Conservation (phyloP, 2,113 vertebrate species). For the Narcine bancroftii region DNA sequence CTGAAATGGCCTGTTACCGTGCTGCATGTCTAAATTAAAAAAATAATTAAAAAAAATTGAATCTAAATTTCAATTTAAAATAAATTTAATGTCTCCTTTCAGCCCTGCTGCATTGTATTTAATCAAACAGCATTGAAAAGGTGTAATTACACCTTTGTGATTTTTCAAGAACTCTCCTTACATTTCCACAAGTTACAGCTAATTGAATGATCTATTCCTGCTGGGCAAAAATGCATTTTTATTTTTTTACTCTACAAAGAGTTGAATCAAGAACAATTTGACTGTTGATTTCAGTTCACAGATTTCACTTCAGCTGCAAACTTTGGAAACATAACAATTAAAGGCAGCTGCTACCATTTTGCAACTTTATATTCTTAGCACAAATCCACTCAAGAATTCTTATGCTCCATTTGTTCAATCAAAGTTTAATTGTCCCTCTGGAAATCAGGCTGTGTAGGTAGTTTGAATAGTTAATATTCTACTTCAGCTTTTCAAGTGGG, state of each 20-base stretch:
- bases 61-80: no score
- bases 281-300: not conserved
- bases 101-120: not conserved
- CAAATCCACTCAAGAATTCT: not conserved
- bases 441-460: not conserved
- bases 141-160: not conserved
- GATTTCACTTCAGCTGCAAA: not conserved
- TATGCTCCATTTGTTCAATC: not conserved
- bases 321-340: not conserved
- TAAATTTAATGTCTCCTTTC: not conserved
- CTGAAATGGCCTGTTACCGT: no score
- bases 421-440: not conserved
- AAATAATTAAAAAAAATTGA: no score
- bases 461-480: not conserved
- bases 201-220: not conserved
- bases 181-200: not conserved
- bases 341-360: not conserved
- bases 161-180: not conserved
- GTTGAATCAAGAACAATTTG: not conserved
- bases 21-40: no score
- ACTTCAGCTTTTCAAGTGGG: not conserved
- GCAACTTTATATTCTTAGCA: not conserved
- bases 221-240: not conserved
- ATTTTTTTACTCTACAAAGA: not conserved
- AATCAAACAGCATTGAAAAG: not conserved